Evolutionary conservation across 2,797 vertebrate species (phyloP).

Genomic region (Paramormyrops hopkinsi): DNA sequence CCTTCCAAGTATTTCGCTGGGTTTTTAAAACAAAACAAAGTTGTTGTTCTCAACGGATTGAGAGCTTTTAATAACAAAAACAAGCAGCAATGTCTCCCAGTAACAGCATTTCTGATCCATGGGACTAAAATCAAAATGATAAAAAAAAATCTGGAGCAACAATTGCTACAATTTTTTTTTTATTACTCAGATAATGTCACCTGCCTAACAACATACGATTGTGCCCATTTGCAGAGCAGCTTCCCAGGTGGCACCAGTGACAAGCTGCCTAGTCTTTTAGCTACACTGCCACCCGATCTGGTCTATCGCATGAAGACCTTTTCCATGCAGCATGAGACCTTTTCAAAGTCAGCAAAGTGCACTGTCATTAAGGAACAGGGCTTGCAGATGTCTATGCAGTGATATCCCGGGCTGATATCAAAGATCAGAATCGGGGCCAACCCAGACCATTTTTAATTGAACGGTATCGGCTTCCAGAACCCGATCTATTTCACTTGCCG

Average conservation of each 20-base stretch:
- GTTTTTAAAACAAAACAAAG: conserved; percentile 9
- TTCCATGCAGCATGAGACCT: background rate
- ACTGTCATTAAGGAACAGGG: background rate
- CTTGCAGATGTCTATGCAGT: background rate
- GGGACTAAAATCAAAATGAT: background rate
- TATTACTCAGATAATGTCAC: background rate
- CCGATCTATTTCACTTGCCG: background rate
- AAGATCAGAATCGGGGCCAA: background rate
- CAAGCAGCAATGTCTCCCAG: background rate
- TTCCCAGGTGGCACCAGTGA: background rate
- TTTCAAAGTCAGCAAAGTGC: background rate
- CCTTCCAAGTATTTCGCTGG: background rate
- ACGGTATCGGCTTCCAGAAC: background rate
- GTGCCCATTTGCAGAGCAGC: background rate
- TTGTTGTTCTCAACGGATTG: background rate
- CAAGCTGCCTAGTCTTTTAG: background rate
- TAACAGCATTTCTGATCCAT: background rate
- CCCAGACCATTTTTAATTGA: background rate
- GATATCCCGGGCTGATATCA: background rate
- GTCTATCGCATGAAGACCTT: background rate
- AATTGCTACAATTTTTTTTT: background rate
- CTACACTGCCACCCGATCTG: background rate
- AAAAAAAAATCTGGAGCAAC: background rate
- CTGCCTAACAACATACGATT: background rate
- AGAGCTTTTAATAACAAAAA: background rate